These are phyloP conservation scores for Basileuterus tristriatus DNA, from an alignment of 2,797 vertebrate genomes.

Conservation along the genomic window DNA sequence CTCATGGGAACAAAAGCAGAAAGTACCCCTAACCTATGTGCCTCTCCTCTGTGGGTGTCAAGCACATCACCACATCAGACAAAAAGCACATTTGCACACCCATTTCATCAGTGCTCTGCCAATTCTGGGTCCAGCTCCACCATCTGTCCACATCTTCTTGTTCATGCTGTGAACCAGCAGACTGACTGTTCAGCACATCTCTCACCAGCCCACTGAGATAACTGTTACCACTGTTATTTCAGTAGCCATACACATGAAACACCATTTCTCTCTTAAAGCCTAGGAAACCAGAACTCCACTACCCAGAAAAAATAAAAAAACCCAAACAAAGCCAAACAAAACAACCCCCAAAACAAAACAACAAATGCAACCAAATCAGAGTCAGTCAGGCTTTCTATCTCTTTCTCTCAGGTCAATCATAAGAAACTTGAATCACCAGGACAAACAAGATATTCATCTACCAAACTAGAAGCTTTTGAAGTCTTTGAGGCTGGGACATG, in stretches of 20 bases:
- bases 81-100: neutral
- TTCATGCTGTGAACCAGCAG: neutral
- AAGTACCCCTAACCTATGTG: neutral
- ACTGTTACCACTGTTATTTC: neutral
- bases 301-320: neutral
- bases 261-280: neutral
- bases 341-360: neutral
- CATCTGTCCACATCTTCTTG: neutral
- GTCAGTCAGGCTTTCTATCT: neutral
- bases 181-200: accelerated
- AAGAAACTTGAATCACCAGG: neutral
- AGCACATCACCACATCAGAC: neutral
- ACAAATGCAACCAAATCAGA: neutral
- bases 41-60: neutral
- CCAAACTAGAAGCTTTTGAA: neutral
- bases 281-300: neutral
- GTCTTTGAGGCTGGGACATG: neutral
- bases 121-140: neutral
- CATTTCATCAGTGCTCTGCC: neutral
- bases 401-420: neutral
- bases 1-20: neutral
- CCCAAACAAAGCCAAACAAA: neutral
- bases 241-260: neutral
- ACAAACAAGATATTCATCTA: neutral
- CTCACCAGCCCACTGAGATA: neutral